Evolutionary conservation across 2,888 invertebrate species (phyloP).

Genomic region (Pycnomerus fuliginosus): DNA sequence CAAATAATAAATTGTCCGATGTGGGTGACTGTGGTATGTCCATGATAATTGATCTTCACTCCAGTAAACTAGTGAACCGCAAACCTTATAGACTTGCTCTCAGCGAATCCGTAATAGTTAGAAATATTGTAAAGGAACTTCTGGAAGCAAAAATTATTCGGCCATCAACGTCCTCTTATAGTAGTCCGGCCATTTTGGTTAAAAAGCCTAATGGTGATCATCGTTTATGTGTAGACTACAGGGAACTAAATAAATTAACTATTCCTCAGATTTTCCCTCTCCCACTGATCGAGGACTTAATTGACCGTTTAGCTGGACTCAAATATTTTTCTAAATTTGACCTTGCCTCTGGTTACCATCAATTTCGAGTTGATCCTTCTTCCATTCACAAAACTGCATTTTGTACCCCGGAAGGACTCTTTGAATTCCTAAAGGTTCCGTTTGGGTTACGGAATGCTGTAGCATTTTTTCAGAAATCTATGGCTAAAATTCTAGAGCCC

Average conservation of each 20-base stretch:
- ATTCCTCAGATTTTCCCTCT: constrained; percentile 13
- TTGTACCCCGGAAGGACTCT: constrained; percentile 5
- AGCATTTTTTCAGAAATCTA: constrained; percentile 10
- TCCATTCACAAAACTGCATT: constrained; percentile 35
- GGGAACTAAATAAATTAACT: constrained; percentile 20
- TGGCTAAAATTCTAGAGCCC: constrained; percentile 15
- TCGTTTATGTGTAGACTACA: constrained; percentile 16
- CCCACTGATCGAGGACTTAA: constrained; percentile 21
- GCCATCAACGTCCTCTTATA: not conserved
- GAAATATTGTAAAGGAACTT: not conserved
- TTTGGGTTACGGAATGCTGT: constrained; percentile 8
- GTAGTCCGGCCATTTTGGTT: constrained; percentile 8
- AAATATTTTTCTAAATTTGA: constrained; percentile 29
- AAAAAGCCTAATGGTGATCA: constrained; percentile 4
- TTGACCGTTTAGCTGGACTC: constrained; percentile 20
- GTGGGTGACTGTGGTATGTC: not conserved
- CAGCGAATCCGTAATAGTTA: not conserved
- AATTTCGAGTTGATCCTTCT: constrained; percentile 31
- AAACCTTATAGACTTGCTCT: constrained; percentile 3
- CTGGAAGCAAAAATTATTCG: not conserved
- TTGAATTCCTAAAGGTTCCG: not conserved
- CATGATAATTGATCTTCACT: not conserved
- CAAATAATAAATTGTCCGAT: constrained; percentile 1
- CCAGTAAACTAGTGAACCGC: not conserved
- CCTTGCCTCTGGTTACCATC: constrained; percentile 33